Evolutionary conservation across 2,888 invertebrate species (phyloP), one percentile per base, ranked within the genome.

Genomic region (Mycalesis mineus): DNA sequence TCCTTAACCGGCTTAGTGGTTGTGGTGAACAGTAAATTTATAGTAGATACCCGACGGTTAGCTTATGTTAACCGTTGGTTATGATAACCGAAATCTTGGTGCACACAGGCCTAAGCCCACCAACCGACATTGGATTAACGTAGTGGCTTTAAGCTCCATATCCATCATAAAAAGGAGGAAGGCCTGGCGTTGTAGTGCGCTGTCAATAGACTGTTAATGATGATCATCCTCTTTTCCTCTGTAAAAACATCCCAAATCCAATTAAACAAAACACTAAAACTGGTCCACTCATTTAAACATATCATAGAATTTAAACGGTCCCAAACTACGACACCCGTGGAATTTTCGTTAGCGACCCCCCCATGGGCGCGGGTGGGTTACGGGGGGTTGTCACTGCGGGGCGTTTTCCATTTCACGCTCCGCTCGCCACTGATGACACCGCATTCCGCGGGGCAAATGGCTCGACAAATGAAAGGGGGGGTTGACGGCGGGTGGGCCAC

Each of bases 401-500:
- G 89, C 88, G 88, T 89, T 81, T 89, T 88, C 89, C 84, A 89
- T 89, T 89, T 82, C 87, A 89, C 89, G 89, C 82, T 87, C 84
- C 84, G 84, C 80, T 88, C 82, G 68, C 66, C 77, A 69, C 83
- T 89, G 88, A 89, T 89, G 89, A 88, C 88, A 85, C 83, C 80
- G 86, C 89, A 89, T 89, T 87, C 89, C 88, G 69, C 64, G 68
- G 74, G 77, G 77, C 86, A 88, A 88, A 89, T 89, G 88, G 88
- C 75, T 86, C 89, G 88, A 80, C 87, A 88, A 88, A 89, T 88
- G 88, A 84, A 88, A 31, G 40, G 51, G 39, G 74, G 71, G 22
- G 22, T 22, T 22, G 22, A 22, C 2, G 51, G 39, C 73, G 71
- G 80, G 84, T 76, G 73, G 71, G 79, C 73, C 86, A 85, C 88